phyloP scores from a whole-genome alignment of 2,888 invertebrate genomes.

The Protonemura montana region DNA sequence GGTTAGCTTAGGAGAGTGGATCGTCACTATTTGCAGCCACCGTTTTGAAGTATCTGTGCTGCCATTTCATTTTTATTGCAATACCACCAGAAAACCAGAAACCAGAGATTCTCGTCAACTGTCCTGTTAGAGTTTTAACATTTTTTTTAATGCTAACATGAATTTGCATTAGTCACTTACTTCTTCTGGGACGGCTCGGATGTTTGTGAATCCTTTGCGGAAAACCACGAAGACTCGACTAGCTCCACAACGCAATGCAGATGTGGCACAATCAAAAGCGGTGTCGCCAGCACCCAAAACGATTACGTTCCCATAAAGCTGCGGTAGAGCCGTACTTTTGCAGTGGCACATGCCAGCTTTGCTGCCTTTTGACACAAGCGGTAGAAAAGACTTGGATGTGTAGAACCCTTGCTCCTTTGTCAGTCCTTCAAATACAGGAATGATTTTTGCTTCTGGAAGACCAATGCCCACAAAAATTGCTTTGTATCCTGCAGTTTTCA shows the following conservation, averaged over 20 bases:
- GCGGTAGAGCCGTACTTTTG: slow-evolving; percentile 72
- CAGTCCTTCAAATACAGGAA: slow-evolving; percentile 79
- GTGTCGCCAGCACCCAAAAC: slow-evolving; percentile 98
- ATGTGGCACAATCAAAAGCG: slow-evolving; percentile 99
- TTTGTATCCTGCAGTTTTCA: slow-evolving; percentile 73
- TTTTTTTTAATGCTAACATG: too few relatives aligned
- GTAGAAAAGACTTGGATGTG: slow-evolving; percentile 94
- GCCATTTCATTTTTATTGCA: too few relatives aligned
- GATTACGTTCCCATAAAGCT: slow-evolving; percentile 81
- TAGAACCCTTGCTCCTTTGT: slow-evolving; percentile 86
- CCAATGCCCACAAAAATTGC: slow-evolving; percentile 89
- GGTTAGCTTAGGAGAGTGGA: too few relatives aligned
- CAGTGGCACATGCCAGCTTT: slow-evolving; percentile 87
- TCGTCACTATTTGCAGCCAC: too few relatives aligned
- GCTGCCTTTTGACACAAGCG: slow-evolving; percentile 85
- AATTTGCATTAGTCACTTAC: slow-evolving; percentile 61
- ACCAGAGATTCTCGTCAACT: too few relatives aligned
- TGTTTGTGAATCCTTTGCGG: slow-evolving; percentile 91
- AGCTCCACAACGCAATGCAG: slow-evolving; percentile 94
- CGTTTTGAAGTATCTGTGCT: too few relatives aligned
- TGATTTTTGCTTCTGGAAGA: slow-evolving; percentile 86
- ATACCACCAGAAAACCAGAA: too few relatives aligned
- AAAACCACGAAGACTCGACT: slow-evolving; percentile 91
- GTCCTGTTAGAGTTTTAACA: too few relatives aligned
- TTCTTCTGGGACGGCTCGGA: slow-evolving; percentile 98